These are phyloP conservation scores for Neodontobutis hainanensis DNA, from an alignment of 2,113 vertebrate species.

Conservation along the genomic window DNA sequence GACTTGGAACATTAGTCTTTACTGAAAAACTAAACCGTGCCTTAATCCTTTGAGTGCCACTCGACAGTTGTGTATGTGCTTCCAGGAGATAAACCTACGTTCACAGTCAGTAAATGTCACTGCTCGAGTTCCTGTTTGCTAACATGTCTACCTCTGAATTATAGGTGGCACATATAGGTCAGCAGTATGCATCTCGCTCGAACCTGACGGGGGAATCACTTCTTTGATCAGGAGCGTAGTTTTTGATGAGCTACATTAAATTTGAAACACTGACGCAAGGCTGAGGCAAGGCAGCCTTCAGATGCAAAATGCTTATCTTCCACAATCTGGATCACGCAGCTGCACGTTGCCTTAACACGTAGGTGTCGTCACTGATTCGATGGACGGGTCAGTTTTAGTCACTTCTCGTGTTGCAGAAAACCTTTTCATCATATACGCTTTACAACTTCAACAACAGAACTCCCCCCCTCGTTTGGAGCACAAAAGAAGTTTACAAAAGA, in stretches of 20 bases:
- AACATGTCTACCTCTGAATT: constrained; percentile 36
- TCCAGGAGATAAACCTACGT: background rate
- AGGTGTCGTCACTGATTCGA: constrained; percentile 31
- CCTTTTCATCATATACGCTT: background rate
- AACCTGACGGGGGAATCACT: constrained; percentile 49
- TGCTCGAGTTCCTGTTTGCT: constrained; percentile 30
- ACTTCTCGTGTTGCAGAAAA: constrained; percentile 3
- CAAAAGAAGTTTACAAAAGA: background rate
- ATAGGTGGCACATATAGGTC: constrained; percentile 68
- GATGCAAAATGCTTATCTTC: constrained; percentile 69
- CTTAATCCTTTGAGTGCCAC: too few species aligned
- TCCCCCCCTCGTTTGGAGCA: constrained; percentile 2
- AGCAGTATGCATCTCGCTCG: constrained; percentile 42
- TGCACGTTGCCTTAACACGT: background rate
- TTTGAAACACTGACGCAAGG: constrained; percentile 68
- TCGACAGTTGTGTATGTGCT: too few species aligned
- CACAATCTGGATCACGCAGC: constrained; percentile 55
- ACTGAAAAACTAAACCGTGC: too few species aligned
- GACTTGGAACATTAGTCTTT: too few species aligned
- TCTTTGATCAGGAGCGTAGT: constrained; percentile 64
- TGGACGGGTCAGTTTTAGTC: constrained; percentile 21
- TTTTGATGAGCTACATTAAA: constrained; percentile 72
- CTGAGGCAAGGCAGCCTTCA: constrained; percentile 55
- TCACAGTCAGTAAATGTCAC: constrained; percentile 27
- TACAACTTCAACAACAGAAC: constrained; percentile 3